Percentiles rank a stretch among this genome's conserved stretches.
These are phyloP conservation scores for Cygnus atratus DNA, from an alignment of 2,113 vertebrate species.

Conservation along the genomic window DNA sequence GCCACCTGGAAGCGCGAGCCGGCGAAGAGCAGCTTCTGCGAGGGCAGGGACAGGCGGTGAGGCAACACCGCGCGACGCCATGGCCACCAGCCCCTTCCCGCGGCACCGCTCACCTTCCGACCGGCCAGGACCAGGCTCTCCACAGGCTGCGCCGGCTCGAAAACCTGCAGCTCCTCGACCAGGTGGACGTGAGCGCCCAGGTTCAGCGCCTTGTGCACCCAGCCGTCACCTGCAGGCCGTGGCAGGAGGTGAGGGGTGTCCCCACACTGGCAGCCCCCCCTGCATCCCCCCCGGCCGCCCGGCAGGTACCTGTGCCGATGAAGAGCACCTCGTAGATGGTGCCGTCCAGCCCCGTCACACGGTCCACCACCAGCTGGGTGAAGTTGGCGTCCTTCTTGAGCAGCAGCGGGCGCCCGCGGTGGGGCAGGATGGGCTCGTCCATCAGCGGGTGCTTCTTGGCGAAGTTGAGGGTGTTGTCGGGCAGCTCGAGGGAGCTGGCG, in stretches of 20 bases:
- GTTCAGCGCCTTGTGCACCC: conserved; percentile 91
- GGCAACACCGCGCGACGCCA: no score
- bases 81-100: accelerated
- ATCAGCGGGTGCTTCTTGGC: conserved; percentile 96
- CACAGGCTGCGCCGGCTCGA: conserved; percentile 84
- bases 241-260: not conserved
- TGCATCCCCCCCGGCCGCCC: accelerated
- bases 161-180: conserved; percentile 95
- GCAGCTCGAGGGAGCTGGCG: conserved; percentile 91
- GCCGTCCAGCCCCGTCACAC: conserved; percentile 81
- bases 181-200: conserved; percentile 84
- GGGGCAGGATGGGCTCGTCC: conserved; percentile 82
- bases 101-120: conserved; percentile 77
- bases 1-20: conserved; percentile 89
- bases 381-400: conserved; percentile 92
- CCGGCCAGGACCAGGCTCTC: conserved; percentile 90
- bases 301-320: conserved; percentile 87
- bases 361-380: conserved; percentile 89
- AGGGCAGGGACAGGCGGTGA: not conserved
- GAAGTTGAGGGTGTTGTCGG: conserved; percentile 94
- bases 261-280: not conserved
- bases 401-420: conserved; percentile 86
- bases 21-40: conserved; percentile 90
- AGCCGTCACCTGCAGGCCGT: conserved; percentile 82
- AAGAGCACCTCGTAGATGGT: conserved; percentile 87